Evolutionary conservation across 2,113 vertebrate species (phyloP).

Genomic region (Pseudorhombus dupliciocellatus): DNA sequence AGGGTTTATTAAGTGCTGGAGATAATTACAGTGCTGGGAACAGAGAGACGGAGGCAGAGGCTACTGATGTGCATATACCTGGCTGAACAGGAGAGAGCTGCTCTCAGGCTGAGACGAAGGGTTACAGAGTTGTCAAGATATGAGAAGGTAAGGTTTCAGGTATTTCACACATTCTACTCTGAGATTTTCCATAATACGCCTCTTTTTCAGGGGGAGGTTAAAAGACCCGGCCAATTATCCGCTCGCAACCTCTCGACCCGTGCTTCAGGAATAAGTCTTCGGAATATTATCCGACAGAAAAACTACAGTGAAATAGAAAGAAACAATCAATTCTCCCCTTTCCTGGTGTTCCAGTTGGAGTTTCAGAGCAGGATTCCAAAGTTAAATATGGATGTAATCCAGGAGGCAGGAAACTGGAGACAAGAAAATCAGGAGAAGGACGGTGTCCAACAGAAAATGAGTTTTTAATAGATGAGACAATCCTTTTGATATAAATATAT

Average conservation of each 20-base stretch:
- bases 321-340: not conserved
- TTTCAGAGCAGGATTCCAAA: no score
- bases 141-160: constrained; percentile 6
- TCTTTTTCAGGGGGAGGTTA: constrained; percentile 3
- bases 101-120: not conserved
- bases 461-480: no score
- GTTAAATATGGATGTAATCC: no score
- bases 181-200: constrained; percentile 24
- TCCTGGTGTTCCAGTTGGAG: no score
- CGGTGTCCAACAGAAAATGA: no score
- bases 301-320: not conserved
- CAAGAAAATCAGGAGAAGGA: no score
- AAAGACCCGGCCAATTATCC: constrained; percentile 39
- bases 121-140: constrained; percentile 17
- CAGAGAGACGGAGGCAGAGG: constrained; percentile 13
- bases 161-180: constrained; percentile 24
- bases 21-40: constrained; percentile 57
- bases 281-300: not conserved
- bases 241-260: constrained; percentile 16
- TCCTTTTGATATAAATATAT: no score
- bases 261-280: not conserved
- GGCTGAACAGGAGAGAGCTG: constrained; percentile 31
- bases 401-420: no score
- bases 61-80: constrained; percentile 22
- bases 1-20: constrained; percentile 55